phyloP scores from a whole-genome alignment of 1,140 invertebrate species.

The Drosophila guanche region DNA sequence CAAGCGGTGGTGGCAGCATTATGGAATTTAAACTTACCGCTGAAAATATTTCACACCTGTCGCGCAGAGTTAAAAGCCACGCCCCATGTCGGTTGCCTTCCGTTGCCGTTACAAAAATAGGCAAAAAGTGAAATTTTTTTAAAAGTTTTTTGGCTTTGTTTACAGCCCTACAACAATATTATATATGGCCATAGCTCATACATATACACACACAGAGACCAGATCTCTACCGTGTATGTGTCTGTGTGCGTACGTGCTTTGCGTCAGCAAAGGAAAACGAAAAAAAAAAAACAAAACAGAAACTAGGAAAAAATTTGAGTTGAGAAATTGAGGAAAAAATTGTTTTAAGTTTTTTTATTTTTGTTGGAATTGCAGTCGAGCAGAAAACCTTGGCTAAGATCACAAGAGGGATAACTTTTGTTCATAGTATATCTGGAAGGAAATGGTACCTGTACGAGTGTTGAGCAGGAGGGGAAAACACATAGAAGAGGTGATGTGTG shows the following conservation, averaged over 20 bases:
- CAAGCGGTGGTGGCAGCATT: neutral
- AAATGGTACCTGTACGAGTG: too few relatives aligned
- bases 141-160: slow-evolving; percentile 31
- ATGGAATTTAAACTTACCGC: slow-evolving; percentile 19
- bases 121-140: slow-evolving; percentile 77
- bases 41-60: slow-evolving; percentile 67
- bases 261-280: slow-evolving; percentile 61
- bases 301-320: slow-evolving; percentile 52
- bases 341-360: neutral
- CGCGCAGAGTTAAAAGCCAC: slow-evolving; percentile 16
- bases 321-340: slow-evolving; percentile 36
- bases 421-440: too few relatives aligned
- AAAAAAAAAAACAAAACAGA: slow-evolving; percentile 31
- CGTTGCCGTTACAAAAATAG: slow-evolving; percentile 57
- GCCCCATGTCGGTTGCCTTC: slow-evolving; percentile 17
- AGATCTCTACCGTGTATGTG: slow-evolving; percentile 8
- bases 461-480: too few relatives aligned
- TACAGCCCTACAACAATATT: slow-evolving; percentile 30
- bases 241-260: slow-evolving; percentile 65
- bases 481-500: too few relatives aligned
- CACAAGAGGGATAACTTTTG: slow-evolving; percentile 41
- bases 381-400: slow-evolving; percentile 52
- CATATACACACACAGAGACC: slow-evolving; percentile 8
- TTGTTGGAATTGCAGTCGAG: slow-evolving; percentile 18
- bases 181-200: slow-evolving; percentile 21